Base-by-base conservation (phyloP, 2,797 vertebrate species). In the Anabacerthia variegaticeps region DNA sequence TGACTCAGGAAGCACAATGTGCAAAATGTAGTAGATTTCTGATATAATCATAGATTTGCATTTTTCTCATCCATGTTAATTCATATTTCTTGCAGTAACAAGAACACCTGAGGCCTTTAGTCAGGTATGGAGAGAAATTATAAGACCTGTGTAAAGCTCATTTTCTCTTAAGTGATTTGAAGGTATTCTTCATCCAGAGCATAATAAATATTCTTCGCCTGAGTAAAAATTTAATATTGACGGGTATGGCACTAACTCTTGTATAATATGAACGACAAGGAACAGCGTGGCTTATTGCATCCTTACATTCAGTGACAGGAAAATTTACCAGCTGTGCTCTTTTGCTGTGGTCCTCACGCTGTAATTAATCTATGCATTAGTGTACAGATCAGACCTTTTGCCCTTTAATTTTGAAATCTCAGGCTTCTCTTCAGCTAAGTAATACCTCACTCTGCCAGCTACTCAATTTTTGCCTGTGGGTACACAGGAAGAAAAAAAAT, bases 361-460 rank as follows among this genome's bases (percentile, higher is more conserved):
- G 36, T 86, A 90, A 79, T 76, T 88, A 90, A 87, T 44, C 21
- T 46, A 21, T 49, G 14, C 28, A 37, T 44, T 78, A 55, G 27
- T 78, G 27, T 73, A 74, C 65, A 91, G 58, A 84, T 24, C 12
- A 89, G 58, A 75, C 67, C 41, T 78, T 34, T 83, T 75, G 73
- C 37, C 71, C 85, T 94, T 88, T 58, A 46, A 68, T 88, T 95
- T 65, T 56, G 39, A 72, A 88, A 78, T 92, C n/a, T 78, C 11
- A 4, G 49, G 34, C 16, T 39, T 86, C 49, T 86, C 14, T 68
- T 85, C 58, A 73, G 46, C 51, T 90, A 83, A 54, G 27, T 61
- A 78, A 91, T 66, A 44, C 21, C 23, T 76, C 68, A 75, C 14
- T 37, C 36, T 14, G 28, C 5, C 59, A 94, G 21, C 30, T 65